These are phyloP conservation scores for Perdita meconis DNA, from an alignment of 2,888 invertebrate species.

Conservation along the genomic window DNA sequence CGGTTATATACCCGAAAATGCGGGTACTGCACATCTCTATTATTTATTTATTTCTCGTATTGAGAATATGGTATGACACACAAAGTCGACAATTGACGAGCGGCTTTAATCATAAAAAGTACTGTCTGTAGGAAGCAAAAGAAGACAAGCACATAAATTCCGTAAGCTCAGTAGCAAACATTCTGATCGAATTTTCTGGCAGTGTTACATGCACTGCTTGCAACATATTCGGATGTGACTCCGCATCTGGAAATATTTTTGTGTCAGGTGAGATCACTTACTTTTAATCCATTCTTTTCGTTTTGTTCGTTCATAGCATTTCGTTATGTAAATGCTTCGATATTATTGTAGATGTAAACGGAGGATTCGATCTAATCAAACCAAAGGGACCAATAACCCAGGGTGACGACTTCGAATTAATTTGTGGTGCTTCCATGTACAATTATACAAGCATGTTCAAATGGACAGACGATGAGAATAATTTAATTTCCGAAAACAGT, in stretches of 20 bases:
- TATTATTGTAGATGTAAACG: constrained; percentile 82
- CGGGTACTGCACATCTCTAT: too few relatives aligned
- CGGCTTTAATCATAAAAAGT: background rate
- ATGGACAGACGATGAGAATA: constrained; percentile 84
- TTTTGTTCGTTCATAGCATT: background rate
- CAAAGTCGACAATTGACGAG: background rate
- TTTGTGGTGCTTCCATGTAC: constrained; percentile 86
- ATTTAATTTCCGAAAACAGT: constrained; percentile 68
- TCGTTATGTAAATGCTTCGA: background rate
- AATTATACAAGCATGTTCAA: constrained; percentile 84
- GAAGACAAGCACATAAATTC: constrained; percentile 3
- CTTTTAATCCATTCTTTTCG: too few relatives aligned
- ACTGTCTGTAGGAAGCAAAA: constrained; percentile 29
- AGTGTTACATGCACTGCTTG: constrained; percentile 80
- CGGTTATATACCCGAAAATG: too few relatives aligned
- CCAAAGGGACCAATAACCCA: constrained; percentile 81
- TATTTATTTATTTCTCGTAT: too few relatives aligned
- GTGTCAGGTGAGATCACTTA: constrained; percentile 78
- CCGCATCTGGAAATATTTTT: constrained; percentile 72
- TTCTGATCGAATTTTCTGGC: constrained; percentile 75
- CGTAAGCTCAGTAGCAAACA: constrained; percentile 56
- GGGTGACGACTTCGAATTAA: constrained; percentile 86
- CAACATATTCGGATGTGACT: constrained; percentile 78
- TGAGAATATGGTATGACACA: too few relatives aligned
- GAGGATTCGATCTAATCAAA: constrained; percentile 83